Evolutionary conservation across 1,140 invertebrate species (phyloP), one percentile per base, ranked within the genome.

Genomic region (Aphaenogaster ashmeadi): DNA sequence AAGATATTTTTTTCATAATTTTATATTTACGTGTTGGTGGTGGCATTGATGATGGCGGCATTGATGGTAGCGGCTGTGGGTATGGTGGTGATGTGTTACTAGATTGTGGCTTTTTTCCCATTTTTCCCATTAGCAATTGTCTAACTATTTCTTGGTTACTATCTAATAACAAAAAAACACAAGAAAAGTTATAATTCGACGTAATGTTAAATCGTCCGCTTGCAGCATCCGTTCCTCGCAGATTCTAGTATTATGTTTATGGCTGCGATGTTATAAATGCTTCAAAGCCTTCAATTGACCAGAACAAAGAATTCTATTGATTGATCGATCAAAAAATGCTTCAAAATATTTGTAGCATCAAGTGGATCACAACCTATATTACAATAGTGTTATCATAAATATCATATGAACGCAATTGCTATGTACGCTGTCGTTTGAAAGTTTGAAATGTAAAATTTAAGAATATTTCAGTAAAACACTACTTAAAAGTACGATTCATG

Each of bases 21-120:
- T 64, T 11, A 52, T 47, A 64, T 54, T 11, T 79, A 87, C 88
- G 71, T 75, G 15, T 8, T 15, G 52, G 71, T n/a, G 33, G 58
- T 1, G 62, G 56, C 3, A 71, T 52, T n/a, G 78, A 69, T 86
- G n/a, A n/a, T n/a, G n/a, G n/a, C n/a, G 50, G 69, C 6, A 81
- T 75, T 44, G 64, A 18, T 15, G 38, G 67, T 56, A 15, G 64
- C 8, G 58, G 81, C 8, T 84, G 81, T 3, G 69, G 69, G 8
- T 79, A 79, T 5, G 91, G 88, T 21, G 88, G 91, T 50, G 91
- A 83, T 3, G 38, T 56, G 13, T 58, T 90, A 79, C 89, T 90
- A 15, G 74, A 87, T 62, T n/a, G 72, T 0, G n/a, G n/a, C n/a
- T n/a, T n/a, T n/a, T n/a, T n/a, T n/a, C 88, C 50, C 81, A 85